These are phyloP conservation scores for Himalopsyche anomala DNA, from an alignment of 2,888 invertebrate species.

Conservation along the genomic window DNA sequence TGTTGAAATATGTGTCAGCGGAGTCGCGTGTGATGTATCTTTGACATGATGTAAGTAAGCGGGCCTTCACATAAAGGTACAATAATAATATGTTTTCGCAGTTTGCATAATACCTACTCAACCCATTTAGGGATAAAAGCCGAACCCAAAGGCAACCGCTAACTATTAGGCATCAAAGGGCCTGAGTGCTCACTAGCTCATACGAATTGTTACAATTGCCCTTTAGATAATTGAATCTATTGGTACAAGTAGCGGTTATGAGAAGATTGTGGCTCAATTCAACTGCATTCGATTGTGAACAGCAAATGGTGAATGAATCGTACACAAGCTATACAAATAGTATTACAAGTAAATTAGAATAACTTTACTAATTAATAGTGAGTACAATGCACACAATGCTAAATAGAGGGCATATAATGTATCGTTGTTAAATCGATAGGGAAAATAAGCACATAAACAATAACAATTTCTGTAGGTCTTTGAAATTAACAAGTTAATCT, in stretches of 20 bases:
- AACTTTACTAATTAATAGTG: too few species aligned
- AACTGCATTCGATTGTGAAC: too few species aligned
- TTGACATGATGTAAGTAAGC: background rate
- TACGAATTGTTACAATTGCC: background rate
- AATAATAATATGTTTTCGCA: constrained; percentile 29
- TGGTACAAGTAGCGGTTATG: background rate
- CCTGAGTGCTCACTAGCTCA: constrained; percentile 6
- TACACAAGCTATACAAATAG: too few species aligned
- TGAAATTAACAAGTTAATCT: too few species aligned
- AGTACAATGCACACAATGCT: too few species aligned
- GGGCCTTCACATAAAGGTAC: background rate
- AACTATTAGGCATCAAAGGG: constrained; percentile 24
- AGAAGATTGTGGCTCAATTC: background rate
- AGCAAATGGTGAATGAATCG: too few species aligned
- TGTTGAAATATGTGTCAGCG: background rate
- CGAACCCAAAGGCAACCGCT: constrained; percentile 23
- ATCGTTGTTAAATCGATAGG: too few species aligned
- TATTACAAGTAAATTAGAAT: too few species aligned
- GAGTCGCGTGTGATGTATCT: background rate
- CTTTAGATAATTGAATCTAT: constrained; percentile 29
- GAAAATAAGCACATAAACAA: too few species aligned
- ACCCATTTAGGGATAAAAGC: constrained; percentile 16
- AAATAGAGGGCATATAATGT: too few species aligned
- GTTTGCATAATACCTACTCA: constrained; percentile 21
- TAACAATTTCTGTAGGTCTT: too few species aligned